Base-by-base conservation (phyloP, 2,113 vertebrate species). In the Pleuronectes platessa region DNA sequence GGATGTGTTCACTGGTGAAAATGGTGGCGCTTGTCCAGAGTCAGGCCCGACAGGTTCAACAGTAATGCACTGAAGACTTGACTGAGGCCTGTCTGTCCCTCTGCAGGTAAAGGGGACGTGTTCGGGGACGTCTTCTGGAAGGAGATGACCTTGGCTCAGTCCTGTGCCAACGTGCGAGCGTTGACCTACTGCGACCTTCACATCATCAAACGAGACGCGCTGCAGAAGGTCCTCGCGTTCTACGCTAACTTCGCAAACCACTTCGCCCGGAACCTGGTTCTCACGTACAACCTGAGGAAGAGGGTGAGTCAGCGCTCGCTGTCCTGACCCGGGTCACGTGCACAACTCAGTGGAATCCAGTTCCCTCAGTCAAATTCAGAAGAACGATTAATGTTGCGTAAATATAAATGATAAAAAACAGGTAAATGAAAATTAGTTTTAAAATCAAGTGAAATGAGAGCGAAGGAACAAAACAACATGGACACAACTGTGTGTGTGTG, bases 111-210 rank as follows among this genome's bases (percentile, higher is more conserved):
- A 91, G 97, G 97, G 26, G 97, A 98, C 0, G 97, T 99, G 84
- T 99, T 99, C 86, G 97, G 97, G n/a, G 97, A 98, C 56, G 95
- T 98, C 47, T 98, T 98, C 94, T 99, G 97, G 97, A 98, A 99
- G 90, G 97, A 99, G 88, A 92, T 94, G 35, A 96, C 95, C 0
- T 90, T 99, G 1, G 97, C 97, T 20, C 97, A 97, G 87, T 96
- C 97, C 53, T 98, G 97, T 70, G 97, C 97, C 20, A 99, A 99
- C 1, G 97, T 99, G 0, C 93, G 97, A 31, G 97, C 97, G 54
- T 42, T 99, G 90, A 99, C 97, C 65, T 99, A 99, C 91, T 99
- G 97, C 64, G 97, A 99, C 91, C 96, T 99, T 37, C 97, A 99
- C 66, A 93, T 97, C 89, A 99, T 99, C 89, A 98, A 98, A 81